Base-by-base conservation (phyloP, 2,797 vertebrate genomes). In the Pangasius sanitwongsei region DNA sequence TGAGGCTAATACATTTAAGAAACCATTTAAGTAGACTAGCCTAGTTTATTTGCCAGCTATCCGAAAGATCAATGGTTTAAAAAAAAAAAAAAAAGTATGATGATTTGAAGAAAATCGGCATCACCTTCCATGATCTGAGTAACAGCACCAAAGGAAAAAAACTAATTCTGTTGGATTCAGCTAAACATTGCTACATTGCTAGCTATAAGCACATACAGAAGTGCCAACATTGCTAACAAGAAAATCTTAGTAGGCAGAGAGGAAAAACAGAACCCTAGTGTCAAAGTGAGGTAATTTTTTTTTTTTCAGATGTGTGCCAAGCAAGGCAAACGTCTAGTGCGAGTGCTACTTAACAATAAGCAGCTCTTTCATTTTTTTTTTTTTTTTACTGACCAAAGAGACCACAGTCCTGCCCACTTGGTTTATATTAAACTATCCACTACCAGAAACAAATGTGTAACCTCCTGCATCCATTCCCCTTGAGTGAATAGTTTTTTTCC, bases 371-470 rank as follows among this genome's bases (percentile, higher is more conserved):
- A 6, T n/a, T 59, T 48, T 80, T 59, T 83, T 65, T 28, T 37
- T 48, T 59, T 82, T 83, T 65, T 44, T 44, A 31, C 83, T 69
- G 82, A 84, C 61, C 28, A 69, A 48, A 31, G 13, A 84, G 82
- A 67, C 61, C 59, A 65, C 59, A 83, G 63, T 53, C 61, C 83
- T 5, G 83, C 6, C 83, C 16, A 37, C 4, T 55, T 50, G n/a
- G n/a, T 37, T 72, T 55, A 53, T 16, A 85, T 72, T 55, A 34
- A 50, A 84, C 6, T 20, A 84, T 31, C 25, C 25, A 37, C 48
- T 57, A 28, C 31, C 28, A 12, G 28, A 74, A 74, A 15, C 44
- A 37, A 70, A 55, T 9, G n/a, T 7, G 65, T 55, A 48, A 85
- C 31, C 31, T 85, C 31, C 48, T 72, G n/a, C 50, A 72, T 74